These are phyloP conservation scores for Antechinus flavipes DNA, from an alignment of 2,113 vertebrate genomes.

Conservation along the genomic window DNA sequence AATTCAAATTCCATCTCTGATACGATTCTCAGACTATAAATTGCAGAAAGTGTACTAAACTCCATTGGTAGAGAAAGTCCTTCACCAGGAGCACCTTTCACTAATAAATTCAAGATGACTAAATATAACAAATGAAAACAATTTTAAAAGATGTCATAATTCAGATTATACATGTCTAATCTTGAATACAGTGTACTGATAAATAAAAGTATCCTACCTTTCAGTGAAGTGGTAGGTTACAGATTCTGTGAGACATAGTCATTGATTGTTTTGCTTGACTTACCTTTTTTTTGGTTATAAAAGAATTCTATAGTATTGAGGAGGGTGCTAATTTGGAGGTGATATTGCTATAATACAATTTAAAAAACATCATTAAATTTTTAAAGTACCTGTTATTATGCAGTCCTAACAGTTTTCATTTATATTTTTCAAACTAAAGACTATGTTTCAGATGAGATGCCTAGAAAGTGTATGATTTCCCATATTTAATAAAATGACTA, in stretches of 20 bases:
- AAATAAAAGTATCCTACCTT: neutral
- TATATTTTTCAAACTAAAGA: no score
- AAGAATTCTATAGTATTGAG: neutral
- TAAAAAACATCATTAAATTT: no score
- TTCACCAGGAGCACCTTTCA: neutral
- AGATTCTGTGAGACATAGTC: neutral
- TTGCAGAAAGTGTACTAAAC: neutral
- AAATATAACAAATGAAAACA: neutral
- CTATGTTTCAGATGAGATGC: neutral
- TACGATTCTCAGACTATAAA: neutral
- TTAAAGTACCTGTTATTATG: no score
- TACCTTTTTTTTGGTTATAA: neutral
- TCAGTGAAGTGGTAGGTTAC: neutral
- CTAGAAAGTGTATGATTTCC: neutral
- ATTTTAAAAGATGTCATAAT: neutral
- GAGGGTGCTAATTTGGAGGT: neutral
- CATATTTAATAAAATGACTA: conserved; percentile 12
- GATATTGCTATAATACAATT: neutral
- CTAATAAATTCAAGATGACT: neutral
- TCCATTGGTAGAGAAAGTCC: neutral
- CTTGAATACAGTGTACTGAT: neutral
- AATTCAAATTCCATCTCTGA: neutral
- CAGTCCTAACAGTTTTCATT: no score
- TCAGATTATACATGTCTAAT: neutral
- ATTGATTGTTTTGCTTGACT: neutral